A percentile compares a stretch with the other conserved stretches of the same genome.
Evolutionary conservation across 2,113 vertebrate genomes (phyloP).

Genomic region (Casuarius casuarius): DNA sequence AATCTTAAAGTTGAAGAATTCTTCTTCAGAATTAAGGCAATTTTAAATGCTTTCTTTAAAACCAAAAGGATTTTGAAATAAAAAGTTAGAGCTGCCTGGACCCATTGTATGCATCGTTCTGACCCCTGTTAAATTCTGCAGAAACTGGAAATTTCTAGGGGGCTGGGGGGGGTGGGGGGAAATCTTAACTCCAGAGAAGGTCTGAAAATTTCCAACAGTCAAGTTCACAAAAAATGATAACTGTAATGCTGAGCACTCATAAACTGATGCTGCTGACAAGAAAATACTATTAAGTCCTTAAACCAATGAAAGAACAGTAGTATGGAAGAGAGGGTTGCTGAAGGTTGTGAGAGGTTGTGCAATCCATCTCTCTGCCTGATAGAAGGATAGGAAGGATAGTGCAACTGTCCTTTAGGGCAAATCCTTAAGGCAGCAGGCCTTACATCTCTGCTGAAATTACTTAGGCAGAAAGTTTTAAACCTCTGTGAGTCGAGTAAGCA

Average conservation of each 20-base stretch:
- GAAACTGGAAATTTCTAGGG: not conserved
- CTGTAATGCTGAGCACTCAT: not conserved
- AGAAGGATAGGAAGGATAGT: not conserved
- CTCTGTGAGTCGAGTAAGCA: not conserved
- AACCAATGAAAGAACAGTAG: not conserved
- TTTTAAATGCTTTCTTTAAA: not conserved
- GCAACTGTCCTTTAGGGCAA: not conserved
- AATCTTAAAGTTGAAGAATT: not conserved
- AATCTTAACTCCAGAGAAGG: not conserved
- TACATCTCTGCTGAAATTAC: not conserved
- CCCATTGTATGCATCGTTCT: not conserved
- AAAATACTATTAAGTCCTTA: not conserved
- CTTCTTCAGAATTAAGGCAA: not conserved
- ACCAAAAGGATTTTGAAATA: not conserved
- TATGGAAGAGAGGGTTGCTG: not conserved
- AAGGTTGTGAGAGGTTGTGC: not conserved
- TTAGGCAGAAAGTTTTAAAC: not conserved
- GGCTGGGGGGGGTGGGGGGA: too few relatives aligned
- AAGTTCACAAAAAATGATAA: not conserved
- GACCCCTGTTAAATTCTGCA: not conserved
- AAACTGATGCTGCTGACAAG: not conserved
- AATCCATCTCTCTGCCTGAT: not conserved
- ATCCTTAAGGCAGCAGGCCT: not conserved
- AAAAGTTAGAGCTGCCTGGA: not conserved
- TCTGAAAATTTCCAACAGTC: not conserved